Conservation (phyloP, 2,113 vertebrate genomes). For the Scopus umbretta region DNA sequence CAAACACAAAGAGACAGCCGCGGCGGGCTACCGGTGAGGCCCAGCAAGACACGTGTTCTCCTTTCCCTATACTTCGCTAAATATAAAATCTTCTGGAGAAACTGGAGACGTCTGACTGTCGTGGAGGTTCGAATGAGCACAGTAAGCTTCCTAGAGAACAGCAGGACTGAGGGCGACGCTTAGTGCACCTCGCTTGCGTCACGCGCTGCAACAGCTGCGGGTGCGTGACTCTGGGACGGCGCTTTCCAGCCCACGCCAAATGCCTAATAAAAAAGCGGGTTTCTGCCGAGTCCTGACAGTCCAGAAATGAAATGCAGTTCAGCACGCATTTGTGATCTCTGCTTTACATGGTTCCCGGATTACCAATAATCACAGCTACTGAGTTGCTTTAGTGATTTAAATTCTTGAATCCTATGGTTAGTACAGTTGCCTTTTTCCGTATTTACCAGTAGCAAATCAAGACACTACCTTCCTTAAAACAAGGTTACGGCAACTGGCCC, state of each 20-base stretch:
- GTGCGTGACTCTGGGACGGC: rapidly evolving
- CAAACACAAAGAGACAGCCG: not conserved
- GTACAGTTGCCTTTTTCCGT: not conserved
- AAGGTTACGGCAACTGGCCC: not conserved
- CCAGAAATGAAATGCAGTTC: not conserved
- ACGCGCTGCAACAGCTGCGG: rapidly evolving
- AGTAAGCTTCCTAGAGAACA: not conserved
- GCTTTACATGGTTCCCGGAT: not conserved
- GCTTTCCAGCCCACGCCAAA: not conserved
- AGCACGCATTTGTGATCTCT: not conserved
- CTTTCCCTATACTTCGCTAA: not conserved
- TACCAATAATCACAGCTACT: not conserved
- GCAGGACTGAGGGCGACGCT: not conserved
- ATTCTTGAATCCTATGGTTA: not conserved
- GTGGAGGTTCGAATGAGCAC: not conserved
- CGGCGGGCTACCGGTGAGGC: not conserved
- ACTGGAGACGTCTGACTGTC: not conserved
- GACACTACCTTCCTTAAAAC: not conserved
- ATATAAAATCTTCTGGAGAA: not conserved
- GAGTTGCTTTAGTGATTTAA: not conserved
- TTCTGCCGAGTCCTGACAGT: not conserved
- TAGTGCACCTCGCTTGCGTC: not conserved
- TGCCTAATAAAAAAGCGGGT: not conserved
- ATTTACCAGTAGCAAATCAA: not conserved
- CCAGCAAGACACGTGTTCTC: not conserved